A percentile compares a stretch with the other conserved stretches of the same genome.
Conservation (phyloP, 1,140 invertebrate species). For the Drosophila novamexicana region DNA sequence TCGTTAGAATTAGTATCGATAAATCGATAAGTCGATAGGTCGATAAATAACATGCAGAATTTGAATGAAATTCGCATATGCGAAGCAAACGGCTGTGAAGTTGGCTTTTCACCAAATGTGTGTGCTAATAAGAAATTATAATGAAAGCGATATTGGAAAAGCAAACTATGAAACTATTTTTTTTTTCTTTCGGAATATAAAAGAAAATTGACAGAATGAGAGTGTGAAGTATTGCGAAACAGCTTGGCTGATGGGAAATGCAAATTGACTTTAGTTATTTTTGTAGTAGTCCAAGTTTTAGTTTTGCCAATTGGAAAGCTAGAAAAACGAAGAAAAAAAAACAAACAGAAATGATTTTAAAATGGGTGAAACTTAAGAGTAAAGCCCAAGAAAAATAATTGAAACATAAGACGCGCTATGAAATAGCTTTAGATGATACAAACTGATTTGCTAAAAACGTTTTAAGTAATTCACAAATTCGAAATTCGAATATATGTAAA, state of each 20-base stretch:
- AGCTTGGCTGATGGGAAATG: constrained; percentile 2
- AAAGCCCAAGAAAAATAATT: constrained; percentile 19
- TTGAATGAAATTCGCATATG: constrained; percentile 55
- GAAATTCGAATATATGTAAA: constrained; percentile 5
- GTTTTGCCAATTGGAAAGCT: constrained; percentile 41
- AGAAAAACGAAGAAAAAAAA: neutral
- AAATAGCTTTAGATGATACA: constrained; percentile 65
- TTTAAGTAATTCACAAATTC: constrained; percentile 20
- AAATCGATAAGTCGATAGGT: constrained; percentile 30
- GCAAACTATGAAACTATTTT: constrained; percentile 24
- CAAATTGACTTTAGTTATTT: constrained; percentile 37
- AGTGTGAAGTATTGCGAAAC: constrained; percentile 1
- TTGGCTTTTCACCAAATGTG: constrained; percentile 56
- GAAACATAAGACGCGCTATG: constrained; percentile 63
- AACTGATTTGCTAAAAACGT: constrained; percentile 50
- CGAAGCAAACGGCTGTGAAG: constrained; percentile 79
- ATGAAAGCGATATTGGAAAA: constrained; percentile 24
- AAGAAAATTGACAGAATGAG: constrained; percentile 7
- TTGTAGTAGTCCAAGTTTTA: constrained; percentile 52
- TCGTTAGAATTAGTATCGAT: constrained; percentile 50
- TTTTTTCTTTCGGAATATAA: neutral
- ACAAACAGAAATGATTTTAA: constrained; percentile 36
- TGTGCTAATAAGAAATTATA: constrained; percentile 23
- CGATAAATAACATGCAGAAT: constrained; percentile 38
- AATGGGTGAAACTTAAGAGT: constrained; percentile 33